Evolutionary conservation across 2,888 invertebrate species (phyloP).

Genomic region (Blera fallax): DNA sequence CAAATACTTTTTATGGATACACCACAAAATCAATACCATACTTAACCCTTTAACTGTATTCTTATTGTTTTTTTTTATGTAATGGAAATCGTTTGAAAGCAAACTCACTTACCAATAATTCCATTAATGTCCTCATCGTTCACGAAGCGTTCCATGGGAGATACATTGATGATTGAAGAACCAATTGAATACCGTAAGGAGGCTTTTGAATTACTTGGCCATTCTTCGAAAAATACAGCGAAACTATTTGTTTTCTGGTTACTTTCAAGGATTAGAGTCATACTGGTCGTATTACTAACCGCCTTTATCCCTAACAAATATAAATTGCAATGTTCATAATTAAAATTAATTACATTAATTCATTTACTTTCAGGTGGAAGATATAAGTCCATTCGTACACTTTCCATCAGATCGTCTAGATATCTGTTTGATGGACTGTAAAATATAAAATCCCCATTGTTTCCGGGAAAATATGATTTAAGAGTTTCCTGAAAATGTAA

Average conservation of each 20-base stretch:
- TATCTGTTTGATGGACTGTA: conserved; percentile 75
- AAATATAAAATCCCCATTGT: conserved; percentile 76
- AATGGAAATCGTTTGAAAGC: no score
- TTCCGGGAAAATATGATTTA: conserved; percentile 75
- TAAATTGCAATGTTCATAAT: no score
- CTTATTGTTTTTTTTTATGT: no score
- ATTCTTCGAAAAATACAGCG: conserved; percentile 75
- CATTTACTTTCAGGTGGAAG: conserved; percentile 75
- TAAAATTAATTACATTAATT: not conserved
- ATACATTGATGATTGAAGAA: conserved; percentile 79
- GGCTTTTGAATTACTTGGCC: conserved; percentile 65
- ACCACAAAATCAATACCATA: no score
- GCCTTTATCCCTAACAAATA: conserved; percentile 73
- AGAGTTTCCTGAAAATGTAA: conserved; percentile 73
- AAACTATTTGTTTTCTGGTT: conserved; percentile 77
- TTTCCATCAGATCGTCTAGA: conserved; percentile 76
- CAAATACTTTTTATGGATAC: no score
- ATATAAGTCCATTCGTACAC: conserved; percentile 75
- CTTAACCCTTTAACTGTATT: no score
- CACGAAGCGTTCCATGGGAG: conserved; percentile 79
- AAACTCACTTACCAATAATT: conserved; percentile 75
- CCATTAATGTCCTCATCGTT: conserved; percentile 78
- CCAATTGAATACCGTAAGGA: conserved; percentile 82
- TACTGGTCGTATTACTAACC: conserved; percentile 73
- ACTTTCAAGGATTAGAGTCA: conserved; percentile 76